A percentile compares a stretch with the other conserved stretches of the same genome.
These are phyloP conservation scores for Palythoa caribaeorum DNA, from an alignment of 92 coral and sea anemone genomes.

Conservation along the genomic window DNA sequence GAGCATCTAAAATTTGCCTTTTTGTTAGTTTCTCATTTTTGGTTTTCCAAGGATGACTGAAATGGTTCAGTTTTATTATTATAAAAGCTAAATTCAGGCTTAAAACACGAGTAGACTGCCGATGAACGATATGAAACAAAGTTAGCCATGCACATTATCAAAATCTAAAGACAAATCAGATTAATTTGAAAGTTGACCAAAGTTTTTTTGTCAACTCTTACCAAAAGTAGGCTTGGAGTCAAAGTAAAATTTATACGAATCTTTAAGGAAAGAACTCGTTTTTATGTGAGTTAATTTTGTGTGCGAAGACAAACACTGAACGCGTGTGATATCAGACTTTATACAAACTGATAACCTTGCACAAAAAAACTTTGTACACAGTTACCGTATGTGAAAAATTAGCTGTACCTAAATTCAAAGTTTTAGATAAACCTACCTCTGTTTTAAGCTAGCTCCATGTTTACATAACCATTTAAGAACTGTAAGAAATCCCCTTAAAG, in stretches of 20 bases:
- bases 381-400: too few species aligned
- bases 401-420: too few species aligned
- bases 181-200: background rate
- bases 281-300: too few species aligned
- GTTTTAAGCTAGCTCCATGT: slow-evolving; percentile 75
- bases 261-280: too few species aligned
- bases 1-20: background rate
- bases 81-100: background rate
- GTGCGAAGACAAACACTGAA: too few species aligned
- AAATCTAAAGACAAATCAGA: background rate
- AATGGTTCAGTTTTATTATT: background rate
- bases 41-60: too few species aligned
- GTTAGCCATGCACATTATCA: background rate
- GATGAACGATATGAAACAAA: background rate
- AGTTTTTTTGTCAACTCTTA: too few species aligned
- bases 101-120: slow-evolving; percentile 1
- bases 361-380: too few species aligned
- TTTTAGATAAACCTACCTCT: slow-evolving; percentile 59
- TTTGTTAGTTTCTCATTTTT: background rate
- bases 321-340: too few species aligned
- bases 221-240: too few species aligned
- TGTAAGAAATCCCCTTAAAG: slow-evolving; percentile 73
- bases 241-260: too few species aligned
- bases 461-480: slow-evolving; percentile 86
- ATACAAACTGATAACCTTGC: too few species aligned